These are phyloP conservation scores for Actinia tenebrosa DNA, from an alignment of 64 coral and sea anemone species.

Conservation along the genomic window DNA sequence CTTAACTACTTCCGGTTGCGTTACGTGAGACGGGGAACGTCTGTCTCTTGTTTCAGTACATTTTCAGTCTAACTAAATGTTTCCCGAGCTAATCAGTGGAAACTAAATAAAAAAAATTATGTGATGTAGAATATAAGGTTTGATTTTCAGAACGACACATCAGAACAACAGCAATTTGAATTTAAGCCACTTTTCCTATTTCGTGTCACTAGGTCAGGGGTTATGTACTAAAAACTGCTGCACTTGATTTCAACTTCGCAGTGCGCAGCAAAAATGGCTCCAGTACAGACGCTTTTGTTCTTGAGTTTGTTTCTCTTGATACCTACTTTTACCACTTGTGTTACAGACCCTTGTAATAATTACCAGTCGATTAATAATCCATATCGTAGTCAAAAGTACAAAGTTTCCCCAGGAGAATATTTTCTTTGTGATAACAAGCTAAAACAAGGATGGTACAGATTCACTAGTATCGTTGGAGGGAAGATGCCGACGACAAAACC, in stretches of 20 bases:
- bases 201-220: not conserved
- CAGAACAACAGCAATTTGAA: too few species aligned
- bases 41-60: not conserved
- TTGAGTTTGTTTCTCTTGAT: not conserved
- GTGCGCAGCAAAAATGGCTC: not conserved
- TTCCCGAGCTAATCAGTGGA: not conserved
- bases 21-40: not conserved
- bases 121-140: too few species aligned
- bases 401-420: not conserved
- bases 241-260: not conserved
- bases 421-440: slow-evolving; percentile 17
- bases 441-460: slow-evolving; percentile 43
- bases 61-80: not conserved
- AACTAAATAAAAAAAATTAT: not conserved
- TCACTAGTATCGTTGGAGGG: slow-evolving; percentile 33
- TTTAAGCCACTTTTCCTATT: too few species aligned
- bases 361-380: not conserved
- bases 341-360: slow-evolving; percentile 30
- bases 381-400: slow-evolving; percentile 21
- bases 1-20: not conserved
- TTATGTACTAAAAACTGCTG: not conserved
- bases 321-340: not conserved
- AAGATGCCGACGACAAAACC: slow-evolving; percentile 32
- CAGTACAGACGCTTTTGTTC: not conserved
- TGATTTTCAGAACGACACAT: too few species aligned